phyloP scores from a whole-genome alignment of 2,113 vertebrate species.

The Eonycteris spelaea region DNA sequence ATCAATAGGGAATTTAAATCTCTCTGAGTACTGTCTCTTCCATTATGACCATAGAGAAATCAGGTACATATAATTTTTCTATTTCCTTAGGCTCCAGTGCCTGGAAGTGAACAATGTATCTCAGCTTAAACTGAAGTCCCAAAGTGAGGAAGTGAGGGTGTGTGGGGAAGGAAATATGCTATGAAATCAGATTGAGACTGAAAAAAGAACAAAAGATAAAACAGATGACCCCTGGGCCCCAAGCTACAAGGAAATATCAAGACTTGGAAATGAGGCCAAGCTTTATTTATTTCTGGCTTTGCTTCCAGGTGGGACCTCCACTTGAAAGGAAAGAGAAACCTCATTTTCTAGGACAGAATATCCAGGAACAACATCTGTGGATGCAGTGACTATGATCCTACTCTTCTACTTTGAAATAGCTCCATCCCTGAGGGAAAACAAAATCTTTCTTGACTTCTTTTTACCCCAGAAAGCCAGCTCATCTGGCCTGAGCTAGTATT shows the following conservation, averaged over 20 bases:
- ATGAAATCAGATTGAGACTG: constrained; percentile 40
- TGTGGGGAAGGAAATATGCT: not conserved
- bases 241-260: constrained; percentile 44
- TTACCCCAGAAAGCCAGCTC: not conserved
- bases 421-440: not conserved
- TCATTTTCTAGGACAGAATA: constrained; percentile 26
- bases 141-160: constrained; percentile 19
- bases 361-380: not conserved
- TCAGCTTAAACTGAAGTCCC: constrained; percentile 13
- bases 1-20: constrained; percentile 4
- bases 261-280: not conserved
- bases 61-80: constrained; percentile 21
- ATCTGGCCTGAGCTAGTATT: not conserved
- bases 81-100: not conserved
- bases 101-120: constrained; percentile 32
- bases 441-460: not conserved
- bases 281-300: constrained; percentile 32
- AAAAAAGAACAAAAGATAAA: constrained; percentile 53
- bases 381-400: not conserved
- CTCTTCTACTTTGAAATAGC: not conserved
- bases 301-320: not conserved
- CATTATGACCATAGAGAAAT: constrained; percentile 24
- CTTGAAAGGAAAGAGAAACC: not conserved
- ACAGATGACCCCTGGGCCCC: not conserved
- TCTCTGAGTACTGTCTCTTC: not conserved